Evolutionary conservation across 2,797 vertebrate genomes (phyloP).

Genomic region (Helicolenus hilgendorfi): DNA sequence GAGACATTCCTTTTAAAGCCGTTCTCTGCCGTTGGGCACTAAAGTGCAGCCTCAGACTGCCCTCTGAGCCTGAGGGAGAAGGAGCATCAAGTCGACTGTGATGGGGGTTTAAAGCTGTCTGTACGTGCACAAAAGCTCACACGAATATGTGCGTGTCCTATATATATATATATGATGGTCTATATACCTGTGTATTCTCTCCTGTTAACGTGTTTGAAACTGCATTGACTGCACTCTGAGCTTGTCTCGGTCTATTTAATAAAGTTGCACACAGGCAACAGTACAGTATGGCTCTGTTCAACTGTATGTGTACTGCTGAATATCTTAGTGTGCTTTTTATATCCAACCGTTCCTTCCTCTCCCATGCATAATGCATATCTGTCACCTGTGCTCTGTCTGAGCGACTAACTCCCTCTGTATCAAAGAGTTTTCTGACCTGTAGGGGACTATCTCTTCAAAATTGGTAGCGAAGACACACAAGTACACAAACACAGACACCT

Average conservation of each 20-base stretch:
- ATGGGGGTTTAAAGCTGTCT: slow-evolving; percentile 18
- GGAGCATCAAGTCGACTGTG: slow-evolving; percentile 1
- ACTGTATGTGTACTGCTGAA: slow-evolving; percentile 75
- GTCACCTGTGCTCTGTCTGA: slow-evolving; percentile 86
- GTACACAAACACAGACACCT: slow-evolving; percentile 33
- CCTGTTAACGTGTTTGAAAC: slow-evolving; percentile 48
- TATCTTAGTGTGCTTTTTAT: slow-evolving; percentile 83
- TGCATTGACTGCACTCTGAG: neutral
- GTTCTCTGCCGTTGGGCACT: slow-evolving; percentile 51
- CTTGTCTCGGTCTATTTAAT: slow-evolving; percentile 57
- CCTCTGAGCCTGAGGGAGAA: slow-evolving; percentile 55
- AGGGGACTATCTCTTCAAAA: slow-evolving; percentile 61
- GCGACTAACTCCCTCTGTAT: slow-evolving; percentile 76
- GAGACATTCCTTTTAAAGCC: slow-evolving; percentile 68
- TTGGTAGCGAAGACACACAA: slow-evolving; percentile 21
- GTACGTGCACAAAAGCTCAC: slow-evolving; percentile 18
- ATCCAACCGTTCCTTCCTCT: slow-evolving; percentile 68
- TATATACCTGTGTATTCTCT: slow-evolving; percentile 24
- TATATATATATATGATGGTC: neutral
- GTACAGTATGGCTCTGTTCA: slow-evolving; percentile 57
- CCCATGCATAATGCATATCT: slow-evolving; percentile 84
- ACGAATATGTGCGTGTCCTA: slow-evolving; percentile 1
- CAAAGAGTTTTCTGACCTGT: slow-evolving; percentile 80
- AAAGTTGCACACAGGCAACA: slow-evolving; percentile 43
- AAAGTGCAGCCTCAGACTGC: slow-evolving; percentile 67